Base-by-base conservation (phyloP, 35 echinoderm and acorn worm species). In the Anneissia japonica region DNA sequence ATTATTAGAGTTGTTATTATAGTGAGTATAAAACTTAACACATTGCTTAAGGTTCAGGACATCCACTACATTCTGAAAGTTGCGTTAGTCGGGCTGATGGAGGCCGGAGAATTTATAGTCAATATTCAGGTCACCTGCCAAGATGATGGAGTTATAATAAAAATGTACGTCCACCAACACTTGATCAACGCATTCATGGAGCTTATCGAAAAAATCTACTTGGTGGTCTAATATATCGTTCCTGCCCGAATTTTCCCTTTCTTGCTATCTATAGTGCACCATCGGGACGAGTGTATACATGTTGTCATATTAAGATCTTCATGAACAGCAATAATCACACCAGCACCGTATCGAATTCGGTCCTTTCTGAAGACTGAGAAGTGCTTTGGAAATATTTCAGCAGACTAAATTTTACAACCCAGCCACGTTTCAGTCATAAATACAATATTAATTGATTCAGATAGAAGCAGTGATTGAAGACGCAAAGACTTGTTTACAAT, bases 341-440 rank as follows among this genome's bases (percentile, higher is more conserved):
- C 81, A 0, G 39, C 81, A 46, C 81, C 81, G 26, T 45, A 30
- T 31, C 39, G 46, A 46, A 46, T 83, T 3, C 81, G 39, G 51
- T 83, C 81, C 46, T 83, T 83, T 6, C 81, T n/a, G 21, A 83
- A 83, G 9, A 83, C 39, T 4, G 39, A 46, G 32, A 35, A 83
- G 4, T 46, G 26, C 3, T 46, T 46, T 30, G 81, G 39, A 32
- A 83, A 83, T 46, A 83, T 83, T 83, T 83, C 38, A 0, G 81
- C 23, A 0, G 81, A 83, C 11, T 46, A 0, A 46, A 46, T 45
- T 46, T 83, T 23, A 29, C 46, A 23, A 46, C 51, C 81, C 3
- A 83, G 39, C 81, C 81, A 83, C 32, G 81, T 46, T 33, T 83
- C 39, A 29, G 81, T 83, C 17, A 39, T 46, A 73, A 81, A 35